Evolutionary conservation across 2,113 vertebrate genomes (phyloP), one percentile per base, ranked within the genome.

Genomic region (Coryphaenoides rupestris): DNA sequence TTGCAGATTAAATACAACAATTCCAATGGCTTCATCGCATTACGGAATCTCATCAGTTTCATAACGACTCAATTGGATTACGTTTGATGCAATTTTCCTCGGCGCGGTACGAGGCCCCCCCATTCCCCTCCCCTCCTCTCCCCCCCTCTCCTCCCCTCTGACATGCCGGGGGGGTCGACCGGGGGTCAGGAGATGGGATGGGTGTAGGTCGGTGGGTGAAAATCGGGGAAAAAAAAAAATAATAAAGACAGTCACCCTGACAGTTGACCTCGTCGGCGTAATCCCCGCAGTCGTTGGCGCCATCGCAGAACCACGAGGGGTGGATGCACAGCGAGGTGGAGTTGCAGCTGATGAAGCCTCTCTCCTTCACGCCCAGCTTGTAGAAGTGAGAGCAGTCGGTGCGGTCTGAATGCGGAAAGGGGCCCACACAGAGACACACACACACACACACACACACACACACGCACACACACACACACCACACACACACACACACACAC

Each of bases 211-310:
- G 21, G 21, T 24, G 12, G 12, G 17, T 55, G 52, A 1, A 10
- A 16, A 19, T 4, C 15, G 50, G 49, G 10, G 7, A 10, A 7
- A 10, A 12, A 17, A 22, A 23, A 58, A 19, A 15, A 78, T 95
- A 10, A 7, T 2, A 12, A 17, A 22, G 45, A 58, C 21, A 15
- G 78, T 95, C 94, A 99, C 96, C 94, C 93, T 96, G 93, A 73
- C 97, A 99, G 85, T 93, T 94, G 55, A 92, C 84, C 88, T 99
- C 97, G 79, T 99, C 97, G 13, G 94, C 92, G 50, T 95, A 98
- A 90, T 99, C 97, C 50, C 96, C 96, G 7, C 96, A 98, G 87
- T 99, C 97, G 47, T 99, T 98, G 67, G 97, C 92, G 3, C 97
- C 97, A 67, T 99, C 97, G 13, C 97, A 99, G 78, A 96, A 89